Conservation (phyloP, 2,888 invertebrate species). For the Hirudinaria manillensis region DNA sequence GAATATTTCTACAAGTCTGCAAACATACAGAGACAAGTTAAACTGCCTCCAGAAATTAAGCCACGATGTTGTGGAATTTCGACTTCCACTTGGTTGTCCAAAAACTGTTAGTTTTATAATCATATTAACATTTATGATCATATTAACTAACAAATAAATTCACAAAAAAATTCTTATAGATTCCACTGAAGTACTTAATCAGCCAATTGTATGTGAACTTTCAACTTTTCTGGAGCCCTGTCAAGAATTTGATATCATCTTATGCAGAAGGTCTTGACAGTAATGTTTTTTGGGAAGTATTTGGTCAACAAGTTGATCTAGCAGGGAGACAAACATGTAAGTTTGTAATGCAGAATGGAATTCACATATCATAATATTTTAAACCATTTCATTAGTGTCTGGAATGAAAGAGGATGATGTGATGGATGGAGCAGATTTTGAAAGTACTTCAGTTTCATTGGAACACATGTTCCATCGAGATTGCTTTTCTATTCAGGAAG, state of each 20-base stretch:
- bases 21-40: constrained; percentile 68
- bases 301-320: constrained; percentile 53
- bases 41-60: constrained; percentile 69
- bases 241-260: constrained; percentile 68
- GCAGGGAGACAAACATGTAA: constrained; percentile 45
- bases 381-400: not conserved
- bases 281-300: constrained; percentile 53
- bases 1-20: constrained; percentile 64
- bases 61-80: constrained; percentile 44
- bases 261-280: constrained; percentile 60
- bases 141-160: not conserved
- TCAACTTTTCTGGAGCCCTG: constrained; percentile 79
- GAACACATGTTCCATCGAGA: not conserved
- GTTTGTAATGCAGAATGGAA: not conserved
- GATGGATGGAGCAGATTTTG: not conserved
- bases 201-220: constrained; percentile 79
- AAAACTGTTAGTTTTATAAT: constrained; percentile 37
- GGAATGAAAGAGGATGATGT: not conserved
- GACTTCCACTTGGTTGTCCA: constrained; percentile 43
- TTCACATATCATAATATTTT: not conserved
- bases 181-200: constrained; percentile 71
- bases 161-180: constrained; percentile 44
- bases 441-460: not conserved
- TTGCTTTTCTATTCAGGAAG: constrained; percentile 6
- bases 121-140: not conserved